Evolutionary conservation across 2,888 invertebrate species (phyloP).

Genomic region (Leptarthrus brevirostris): DNA sequence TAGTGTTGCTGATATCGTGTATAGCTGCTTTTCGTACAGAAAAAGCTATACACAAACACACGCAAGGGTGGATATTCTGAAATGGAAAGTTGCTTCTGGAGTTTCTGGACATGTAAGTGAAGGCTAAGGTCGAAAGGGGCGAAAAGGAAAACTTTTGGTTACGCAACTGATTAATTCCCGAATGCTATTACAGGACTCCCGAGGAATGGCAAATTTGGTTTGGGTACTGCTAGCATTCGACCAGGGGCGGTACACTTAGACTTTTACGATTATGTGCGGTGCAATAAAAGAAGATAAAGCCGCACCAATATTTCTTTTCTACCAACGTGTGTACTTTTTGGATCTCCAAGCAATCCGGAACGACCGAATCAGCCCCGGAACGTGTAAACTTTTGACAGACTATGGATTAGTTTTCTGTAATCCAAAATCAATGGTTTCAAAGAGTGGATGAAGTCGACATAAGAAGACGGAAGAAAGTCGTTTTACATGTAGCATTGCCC

Average conservation of each 20-base stretch:
- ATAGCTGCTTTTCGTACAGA: background rate
- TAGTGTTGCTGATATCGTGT: background rate
- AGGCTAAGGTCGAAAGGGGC: constrained; percentile 16
- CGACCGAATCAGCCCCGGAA: constrained; percentile 8
- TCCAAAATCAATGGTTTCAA: constrained; percentile 50
- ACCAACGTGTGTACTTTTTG: constrained; percentile 42
- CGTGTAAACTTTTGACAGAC: constrained; percentile 47
- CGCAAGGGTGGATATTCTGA: background rate
- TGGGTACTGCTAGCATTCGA: background rate
- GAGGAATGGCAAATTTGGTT: constrained; percentile 25
- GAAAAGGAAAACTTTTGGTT: constrained; percentile 46
- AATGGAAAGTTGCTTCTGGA: constrained; percentile 37
- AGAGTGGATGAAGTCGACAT: constrained; percentile 7
- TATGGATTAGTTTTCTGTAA: constrained; percentile 52
- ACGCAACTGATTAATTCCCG: constrained; percentile 53
- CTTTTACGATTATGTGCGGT: constrained; percentile 53
- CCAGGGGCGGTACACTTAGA: background rate
- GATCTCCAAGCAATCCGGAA: constrained; percentile 26
- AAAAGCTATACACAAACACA: background rate
- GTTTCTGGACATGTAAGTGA: constrained; percentile 44
- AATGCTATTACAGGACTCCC: constrained; percentile 45
- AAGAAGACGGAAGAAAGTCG: background rate
- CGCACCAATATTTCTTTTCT: constrained; percentile 51
- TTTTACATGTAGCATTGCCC: background rate
- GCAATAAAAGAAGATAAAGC: constrained; percentile 54